Evolutionary conservation across 2,113 vertebrate species (phyloP), one percentile per base, ranked within the genome.

Genomic region (Pristiophorus japonicus): DNA sequence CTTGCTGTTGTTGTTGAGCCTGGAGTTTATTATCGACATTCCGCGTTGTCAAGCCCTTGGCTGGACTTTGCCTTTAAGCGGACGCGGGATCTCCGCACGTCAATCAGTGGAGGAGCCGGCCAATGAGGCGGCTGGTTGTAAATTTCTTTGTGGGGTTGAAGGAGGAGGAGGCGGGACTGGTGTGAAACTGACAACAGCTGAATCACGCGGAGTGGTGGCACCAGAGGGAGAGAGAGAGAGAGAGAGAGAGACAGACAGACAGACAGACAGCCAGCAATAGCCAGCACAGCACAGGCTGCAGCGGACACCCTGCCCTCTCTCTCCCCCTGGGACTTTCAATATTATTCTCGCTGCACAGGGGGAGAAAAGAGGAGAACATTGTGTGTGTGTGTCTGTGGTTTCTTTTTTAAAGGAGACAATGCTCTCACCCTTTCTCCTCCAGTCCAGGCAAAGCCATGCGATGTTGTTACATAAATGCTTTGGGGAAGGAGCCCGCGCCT

Each of bases 181-280:
- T 92, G 88, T 92, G 59, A 91, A 91, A 91, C 88, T 92, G 88
- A 92, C 88, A 92, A 92, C 88, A 92, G 88, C 88, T 92, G 88
- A 92, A 92, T 92, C 88, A 92, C 88, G 88, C 59, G 59, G 88
- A 92, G 59, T 10, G 88, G 75, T 81, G 75, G n/a, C 73, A 75
- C 3, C 30, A n/a, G 81, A 42, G 81, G 45, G 38, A 84, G 78
- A 14, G 27, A 88, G 84, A 90, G 27, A 90, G 87, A 59, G 87
- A 3, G 70, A n/a, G 81, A 42, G 81, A 84, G 38, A 84, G 78
- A 14, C 10, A 88, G 84, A 90, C 10, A 90, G 87, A 59, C 51
- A 3, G 70, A n/a, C 24, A 34, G n/a, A 75, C 22, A 70, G 67
- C 27, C 22, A 70, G 67, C 20, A 51, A 51, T 51, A 51, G 51